phyloP scores from a whole-genome alignment of 2,888 invertebrate genomes.

The Hoplodrina ambigua region DNA sequence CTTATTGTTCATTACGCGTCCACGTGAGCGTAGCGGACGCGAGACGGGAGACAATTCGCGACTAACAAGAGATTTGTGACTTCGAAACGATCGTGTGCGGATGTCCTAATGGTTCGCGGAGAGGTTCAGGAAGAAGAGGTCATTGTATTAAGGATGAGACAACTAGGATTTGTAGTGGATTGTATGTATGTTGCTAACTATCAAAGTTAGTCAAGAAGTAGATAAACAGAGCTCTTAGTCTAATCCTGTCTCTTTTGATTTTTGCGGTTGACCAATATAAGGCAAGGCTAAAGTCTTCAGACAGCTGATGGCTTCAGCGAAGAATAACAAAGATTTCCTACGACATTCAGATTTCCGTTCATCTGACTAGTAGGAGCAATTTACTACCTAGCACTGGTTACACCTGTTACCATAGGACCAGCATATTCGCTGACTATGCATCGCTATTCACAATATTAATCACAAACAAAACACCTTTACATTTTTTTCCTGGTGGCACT shows the following conservation, averaged over 20 bases:
- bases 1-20: conserved; percentile 73
- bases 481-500: conserved; percentile 16
- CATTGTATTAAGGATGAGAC: background rate
- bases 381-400: background rate
- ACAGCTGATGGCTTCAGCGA: background rate
- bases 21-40: conserved; percentile 52
- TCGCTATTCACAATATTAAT: conserved; percentile 1
- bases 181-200: background rate
- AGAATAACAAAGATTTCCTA: background rate
- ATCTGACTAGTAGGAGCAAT: background rate
- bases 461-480: conserved; percentile 11
- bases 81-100: conserved; percentile 31
- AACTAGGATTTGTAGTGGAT: background rate
- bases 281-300: too few relatives aligned
- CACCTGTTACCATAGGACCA: conserved; percentile 2
- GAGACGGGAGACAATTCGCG: conserved; percentile 48
- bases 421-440: background rate
- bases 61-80: conserved; percentile 44
- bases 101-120: conserved; percentile 41
- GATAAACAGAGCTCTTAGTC: too few relatives aligned
- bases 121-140: background rate
- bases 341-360: background rate
- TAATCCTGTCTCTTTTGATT: too few relatives aligned
- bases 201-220: too few relatives aligned
- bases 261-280: too few relatives aligned